Conservation (phyloP, 2,113 vertebrate species). For the Thamnophis sirtalis region DNA sequence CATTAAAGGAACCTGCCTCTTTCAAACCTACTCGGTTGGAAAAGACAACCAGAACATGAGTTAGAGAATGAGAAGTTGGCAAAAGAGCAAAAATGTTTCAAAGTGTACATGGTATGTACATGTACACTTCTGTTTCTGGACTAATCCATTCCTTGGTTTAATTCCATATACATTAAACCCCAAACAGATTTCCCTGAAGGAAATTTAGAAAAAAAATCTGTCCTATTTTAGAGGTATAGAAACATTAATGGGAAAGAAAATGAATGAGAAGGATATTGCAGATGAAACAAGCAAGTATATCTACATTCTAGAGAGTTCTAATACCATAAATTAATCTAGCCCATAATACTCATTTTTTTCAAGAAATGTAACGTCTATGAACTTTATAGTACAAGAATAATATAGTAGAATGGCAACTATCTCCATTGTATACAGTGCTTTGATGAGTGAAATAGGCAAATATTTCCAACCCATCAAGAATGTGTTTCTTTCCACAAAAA, state of each 20-base stretch:
- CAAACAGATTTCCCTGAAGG: neutral
- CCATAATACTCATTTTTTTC: slow-evolving; percentile 8
- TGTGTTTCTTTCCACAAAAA: slow-evolving; percentile 1
- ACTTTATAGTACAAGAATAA: slow-evolving; percentile 20
- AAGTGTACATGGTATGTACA: neutral
- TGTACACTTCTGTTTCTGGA: neutral
- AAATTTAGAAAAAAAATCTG: neutral
- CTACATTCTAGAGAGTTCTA: slow-evolving; percentile 15
- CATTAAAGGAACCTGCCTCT: neutral
- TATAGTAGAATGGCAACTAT: slow-evolving; percentile 13
- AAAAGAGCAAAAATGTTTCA: neutral
- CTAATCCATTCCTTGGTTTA: neutral
- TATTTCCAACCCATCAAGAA: neutral
- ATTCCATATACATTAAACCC: neutral
- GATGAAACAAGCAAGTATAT: neutral
- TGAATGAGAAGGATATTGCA: neutral
- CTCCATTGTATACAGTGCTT: neutral
- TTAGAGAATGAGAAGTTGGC: neutral
- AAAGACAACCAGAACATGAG: neutral
- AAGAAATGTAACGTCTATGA: slow-evolving; percentile 23
- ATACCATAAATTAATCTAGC: neutral
- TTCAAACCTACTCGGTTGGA: neutral
- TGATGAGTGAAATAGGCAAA: neutral
- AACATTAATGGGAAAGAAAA: neutral
- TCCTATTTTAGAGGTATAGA: neutral